These are phyloP conservation scores for Nothura maculosa DNA, from an alignment of 2,797 vertebrate genomes.

Conservation along the genomic window DNA sequence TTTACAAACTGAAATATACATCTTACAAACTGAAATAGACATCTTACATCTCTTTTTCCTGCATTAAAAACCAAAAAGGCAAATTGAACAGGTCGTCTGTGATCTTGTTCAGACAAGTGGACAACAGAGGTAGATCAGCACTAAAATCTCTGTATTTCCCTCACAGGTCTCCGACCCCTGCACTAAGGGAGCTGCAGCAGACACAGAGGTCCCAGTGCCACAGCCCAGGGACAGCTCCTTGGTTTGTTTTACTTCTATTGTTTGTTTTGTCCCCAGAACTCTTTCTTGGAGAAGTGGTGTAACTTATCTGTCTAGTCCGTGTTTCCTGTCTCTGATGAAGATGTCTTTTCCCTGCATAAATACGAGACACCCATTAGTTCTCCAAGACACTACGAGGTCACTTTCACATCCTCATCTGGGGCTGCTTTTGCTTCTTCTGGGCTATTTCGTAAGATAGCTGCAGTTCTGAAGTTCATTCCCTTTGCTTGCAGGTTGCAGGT, in stretches of 20 bases:
- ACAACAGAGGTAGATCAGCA: not conserved
- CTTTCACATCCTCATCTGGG: constrained; percentile 3
- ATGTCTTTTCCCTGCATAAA: not conserved
- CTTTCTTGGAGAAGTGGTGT: not conserved
- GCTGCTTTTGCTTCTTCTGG: not conserved
- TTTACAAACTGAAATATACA: not conserved
- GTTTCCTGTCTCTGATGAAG: not conserved
- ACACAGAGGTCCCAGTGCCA: not conserved
- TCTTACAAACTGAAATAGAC: no score
- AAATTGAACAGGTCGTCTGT: not conserved
- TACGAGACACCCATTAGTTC: not conserved
- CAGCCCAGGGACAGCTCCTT: not conserved
- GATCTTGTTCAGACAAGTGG: not conserved
- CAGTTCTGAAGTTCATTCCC: not conserved
- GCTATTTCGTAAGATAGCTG: not conserved
- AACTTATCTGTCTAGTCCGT: not conserved
- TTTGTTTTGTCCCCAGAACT: not conserved
- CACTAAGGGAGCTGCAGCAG: not conserved
- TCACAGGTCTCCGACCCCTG: not conserved
- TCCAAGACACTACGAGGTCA: not conserved
- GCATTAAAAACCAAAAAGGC: not conserved
- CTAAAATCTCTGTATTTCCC: not conserved
- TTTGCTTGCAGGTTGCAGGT: not conserved
- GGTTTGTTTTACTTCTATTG: not conserved
- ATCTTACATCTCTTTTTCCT: not conserved